Evolutionary conservation across 2,888 invertebrate species (phyloP).

Genomic region (Lutraria lutraria): DNA sequence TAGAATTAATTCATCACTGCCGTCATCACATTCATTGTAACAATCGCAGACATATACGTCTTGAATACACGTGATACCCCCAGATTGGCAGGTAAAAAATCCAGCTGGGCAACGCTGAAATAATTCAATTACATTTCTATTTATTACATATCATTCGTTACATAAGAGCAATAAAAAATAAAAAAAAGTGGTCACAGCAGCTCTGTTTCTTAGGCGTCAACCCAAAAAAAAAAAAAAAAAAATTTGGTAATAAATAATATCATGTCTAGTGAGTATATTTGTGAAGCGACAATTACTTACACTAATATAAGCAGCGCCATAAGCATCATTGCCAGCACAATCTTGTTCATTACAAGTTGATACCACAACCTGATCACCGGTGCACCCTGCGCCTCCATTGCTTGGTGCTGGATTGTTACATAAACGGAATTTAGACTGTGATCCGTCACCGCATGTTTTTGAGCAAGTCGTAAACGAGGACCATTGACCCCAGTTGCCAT

Average conservation of each 20-base stretch:
- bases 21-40: constrained; percentile 28
- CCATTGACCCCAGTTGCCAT: constrained; percentile 37
- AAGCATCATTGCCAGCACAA: neutral
- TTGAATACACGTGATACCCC: constrained; percentile 31
- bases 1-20: constrained; percentile 21
- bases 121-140: neutral
- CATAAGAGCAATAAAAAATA: too few relatives aligned
- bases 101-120: constrained; percentile 29
- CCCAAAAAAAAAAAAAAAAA: too few relatives aligned
- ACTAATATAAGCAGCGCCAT: constrained; percentile 2
- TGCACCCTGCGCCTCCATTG: constrained; percentile 22
- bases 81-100: constrained; percentile 33
- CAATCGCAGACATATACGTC: constrained; percentile 40
- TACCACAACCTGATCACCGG: constrained; percentile 17
- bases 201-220: too few relatives aligned
- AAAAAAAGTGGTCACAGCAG: too few relatives aligned
- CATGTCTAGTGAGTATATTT: too few relatives aligned
- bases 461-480: constrained; percentile 1
- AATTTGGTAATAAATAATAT: too few relatives aligned
- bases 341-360: constrained; percentile 15
- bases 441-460: constrained; percentile 26
- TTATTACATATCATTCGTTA: too few relatives aligned
- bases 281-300: neutral
- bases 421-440: neutral
- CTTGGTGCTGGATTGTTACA: constrained; percentile 34